Evolutionary conservation across 2,113 vertebrate genomes (phyloP), one percentile per base, ranked within the genome.

Genomic region (Chaenocephalus aceratus): DNA sequence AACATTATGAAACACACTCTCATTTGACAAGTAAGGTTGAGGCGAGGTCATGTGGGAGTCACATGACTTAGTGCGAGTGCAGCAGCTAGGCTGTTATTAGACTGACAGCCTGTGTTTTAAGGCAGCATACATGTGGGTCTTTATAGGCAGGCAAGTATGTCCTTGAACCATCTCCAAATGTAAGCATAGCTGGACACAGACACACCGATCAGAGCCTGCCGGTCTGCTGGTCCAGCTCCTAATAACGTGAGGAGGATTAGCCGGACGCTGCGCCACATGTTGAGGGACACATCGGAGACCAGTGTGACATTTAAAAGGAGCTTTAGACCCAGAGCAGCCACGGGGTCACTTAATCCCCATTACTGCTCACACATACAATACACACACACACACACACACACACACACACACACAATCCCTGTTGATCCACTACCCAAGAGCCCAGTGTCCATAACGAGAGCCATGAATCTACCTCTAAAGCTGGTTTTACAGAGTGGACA

Each of bases 391-490:
- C 52, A 57, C 61, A 57, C 70, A 72, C 67, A 72, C 71, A 80
- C 52, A 73, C n/a, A n/a, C n/a, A n/a, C n/a, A n/a, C n/a, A n/a
- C n/a, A n/a, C n/a, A n/a, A n/a, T n/a, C n/a, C n/a, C n/a, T n/a
- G n/a, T n/a, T n/a, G n/a, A n/a, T n/a, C n/a, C n/a, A n/a, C n/a
- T n/a, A n/a, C n/a, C n/a, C 61, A n/a, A 77, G 71, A 86, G 80
- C 86, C 77, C 79, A 64, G 67, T 86, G 91, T 93, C 93, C 91
- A 93, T 93, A 93, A 92, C 86, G 83, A 90, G 83, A 88, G 85
- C 68, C 88, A 89, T 93, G 91, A 94, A 94, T 89, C 85, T 79
- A 68, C 75, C 75, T 84, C 91, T 93, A 90, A 92, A 93, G 88
- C 86, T 77, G 89, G 72, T 93, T 93, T 94, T 93, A 92, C 88